phyloP scores from a whole-genome alignment of 2,113 vertebrate genomes.

The Panthera uncia region DNA sequence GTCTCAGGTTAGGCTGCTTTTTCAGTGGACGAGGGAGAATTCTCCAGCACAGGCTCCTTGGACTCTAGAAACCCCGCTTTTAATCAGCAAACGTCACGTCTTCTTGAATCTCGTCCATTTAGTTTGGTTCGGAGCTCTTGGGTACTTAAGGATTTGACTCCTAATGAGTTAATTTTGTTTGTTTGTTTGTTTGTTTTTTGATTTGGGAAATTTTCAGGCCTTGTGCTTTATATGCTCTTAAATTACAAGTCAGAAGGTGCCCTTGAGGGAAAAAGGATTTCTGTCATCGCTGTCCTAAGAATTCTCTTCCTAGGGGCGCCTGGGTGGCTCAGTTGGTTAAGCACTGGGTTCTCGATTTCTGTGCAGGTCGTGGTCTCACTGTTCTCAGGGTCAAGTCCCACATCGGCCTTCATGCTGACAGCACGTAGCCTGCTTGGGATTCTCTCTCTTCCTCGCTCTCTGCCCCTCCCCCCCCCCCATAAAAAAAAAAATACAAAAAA shows the following conservation, averaged over 20 bases:
- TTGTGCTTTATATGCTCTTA: constrained; percentile 64
- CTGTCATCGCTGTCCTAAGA: constrained; percentile 40
- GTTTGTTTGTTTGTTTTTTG: background rate
- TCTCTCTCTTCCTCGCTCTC: no score
- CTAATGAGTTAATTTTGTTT: background rate
- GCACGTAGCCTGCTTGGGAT: no score
- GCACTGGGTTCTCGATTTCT: no score
- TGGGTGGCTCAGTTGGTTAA: no score
- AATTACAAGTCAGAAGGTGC: constrained; percentile 60
- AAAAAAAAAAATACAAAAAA: no score
- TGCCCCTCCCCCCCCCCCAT: no score
- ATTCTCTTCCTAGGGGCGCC: background rate
- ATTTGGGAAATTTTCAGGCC: constrained; percentile 44
- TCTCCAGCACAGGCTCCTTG: background rate
- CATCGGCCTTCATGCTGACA: no score
- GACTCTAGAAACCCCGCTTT: background rate
- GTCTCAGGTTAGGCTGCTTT: background rate
- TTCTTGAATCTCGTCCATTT: constrained; percentile 6
- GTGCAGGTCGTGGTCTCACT: no score
- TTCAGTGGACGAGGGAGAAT: background rate
- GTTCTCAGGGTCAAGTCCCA: no score
- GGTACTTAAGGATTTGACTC: constrained; percentile 36
- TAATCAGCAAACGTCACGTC: background rate
- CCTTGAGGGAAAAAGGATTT: constrained; percentile 64
- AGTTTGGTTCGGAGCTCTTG: background rate